Evolutionary conservation across 1,140 invertebrate species (phyloP).

Genomic region (Lasioglossum albipes): DNA sequence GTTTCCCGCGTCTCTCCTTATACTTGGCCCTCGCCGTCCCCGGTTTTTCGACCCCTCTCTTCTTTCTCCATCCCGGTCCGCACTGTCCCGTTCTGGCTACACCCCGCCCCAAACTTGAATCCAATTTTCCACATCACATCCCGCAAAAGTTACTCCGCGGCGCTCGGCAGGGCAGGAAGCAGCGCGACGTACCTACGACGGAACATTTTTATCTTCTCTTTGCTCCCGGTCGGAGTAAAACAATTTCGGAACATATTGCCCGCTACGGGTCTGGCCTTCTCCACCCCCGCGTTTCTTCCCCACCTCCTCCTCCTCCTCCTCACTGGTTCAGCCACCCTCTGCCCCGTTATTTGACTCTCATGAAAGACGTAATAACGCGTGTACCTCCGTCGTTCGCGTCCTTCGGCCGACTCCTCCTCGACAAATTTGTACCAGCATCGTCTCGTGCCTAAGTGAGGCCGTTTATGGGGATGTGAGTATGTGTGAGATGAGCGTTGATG

Average conservation of each 20-base stretch:
- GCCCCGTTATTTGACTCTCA: slow-evolving; percentile 48
- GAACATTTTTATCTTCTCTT: slow-evolving; percentile 66
- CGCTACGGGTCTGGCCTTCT: slow-evolving; percentile 43
- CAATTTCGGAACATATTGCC: slow-evolving; percentile 73
- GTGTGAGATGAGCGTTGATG: no score
- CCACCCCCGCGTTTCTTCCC: neutral
- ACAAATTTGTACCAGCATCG: neutral
- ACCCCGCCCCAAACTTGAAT: slow-evolving; percentile 69
- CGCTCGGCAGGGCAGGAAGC: slow-evolving; percentile 54
- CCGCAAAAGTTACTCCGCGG: slow-evolving; percentile 73
- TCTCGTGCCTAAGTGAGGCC: neutral
- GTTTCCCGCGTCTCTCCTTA: neutral
- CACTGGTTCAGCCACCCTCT: neutral
- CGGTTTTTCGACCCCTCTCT: neutral
- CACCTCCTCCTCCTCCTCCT: neutral
- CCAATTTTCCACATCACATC: slow-evolving; percentile 75
- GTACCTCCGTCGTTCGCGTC: slow-evolving; percentile 37
- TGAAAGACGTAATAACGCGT: slow-evolving; percentile 67
- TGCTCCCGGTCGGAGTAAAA: slow-evolving; percentile 64
- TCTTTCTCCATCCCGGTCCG: neutral
- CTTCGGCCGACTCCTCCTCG: neutral
- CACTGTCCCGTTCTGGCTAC: slow-evolving; percentile 48
- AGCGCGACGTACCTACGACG: slow-evolving; percentile 57
- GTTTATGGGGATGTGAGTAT: no score
- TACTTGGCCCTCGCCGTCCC: neutral